These are phyloP conservation scores for Thamnophis sirtalis DNA, from an alignment of 2,113 vertebrate species.

Conservation along the genomic window DNA sequence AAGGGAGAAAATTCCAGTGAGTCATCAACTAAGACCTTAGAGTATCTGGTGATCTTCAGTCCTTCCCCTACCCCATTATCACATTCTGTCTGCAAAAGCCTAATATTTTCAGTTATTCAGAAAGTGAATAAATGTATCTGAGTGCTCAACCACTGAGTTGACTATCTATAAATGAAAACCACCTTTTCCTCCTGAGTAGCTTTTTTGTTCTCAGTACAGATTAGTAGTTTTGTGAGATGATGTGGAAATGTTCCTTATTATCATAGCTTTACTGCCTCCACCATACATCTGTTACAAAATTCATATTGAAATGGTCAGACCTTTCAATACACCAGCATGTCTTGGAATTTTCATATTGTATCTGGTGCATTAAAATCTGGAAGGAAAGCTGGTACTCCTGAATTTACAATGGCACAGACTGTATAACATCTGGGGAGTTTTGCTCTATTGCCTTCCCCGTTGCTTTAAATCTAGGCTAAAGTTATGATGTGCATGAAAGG, in stretches of 20 bases:
- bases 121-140: neutral
- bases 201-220: constrained; percentile 68
- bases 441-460: constrained; percentile 78
- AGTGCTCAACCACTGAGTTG: constrained; percentile 22
- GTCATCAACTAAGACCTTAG: neutral
- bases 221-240: constrained; percentile 71
- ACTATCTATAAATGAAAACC: constrained; percentile 59
- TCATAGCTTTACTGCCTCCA: constrained; percentile 76
- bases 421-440: constrained; percentile 85
- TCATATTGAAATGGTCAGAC: constrained; percentile 72
- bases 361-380: constrained; percentile 71
- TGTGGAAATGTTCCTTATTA: constrained; percentile 77
- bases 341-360: constrained; percentile 77
- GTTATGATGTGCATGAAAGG: constrained; percentile 85
- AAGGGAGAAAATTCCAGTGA: neutral
- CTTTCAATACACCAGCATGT: constrained; percentile 71
- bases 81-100: constrained; percentile 24
- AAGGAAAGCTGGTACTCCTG: constrained; percentile 73
- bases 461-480: constrained; percentile 83
- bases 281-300: constrained; percentile 77
- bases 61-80: too few relatives aligned
- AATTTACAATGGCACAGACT: constrained; percentile 80
- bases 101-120: constrained; percentile 35
- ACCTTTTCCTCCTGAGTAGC: constrained; percentile 41
- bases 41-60: neutral